Conservation (phyloP, 2,797 vertebrate species). For the Taeniopygia guttata region DNA sequence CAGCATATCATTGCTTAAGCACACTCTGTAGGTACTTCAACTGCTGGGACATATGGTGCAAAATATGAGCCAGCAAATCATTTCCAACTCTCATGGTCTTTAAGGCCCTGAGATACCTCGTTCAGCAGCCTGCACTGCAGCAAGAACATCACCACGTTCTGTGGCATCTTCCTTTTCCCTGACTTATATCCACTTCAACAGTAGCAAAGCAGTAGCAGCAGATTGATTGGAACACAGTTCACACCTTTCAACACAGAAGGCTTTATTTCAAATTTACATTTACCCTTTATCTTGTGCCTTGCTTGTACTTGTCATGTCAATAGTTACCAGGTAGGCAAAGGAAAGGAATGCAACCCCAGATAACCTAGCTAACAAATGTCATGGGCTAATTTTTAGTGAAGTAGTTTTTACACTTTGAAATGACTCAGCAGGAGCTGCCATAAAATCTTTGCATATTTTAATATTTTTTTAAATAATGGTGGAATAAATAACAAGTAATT, state of each 20-base stretch:
- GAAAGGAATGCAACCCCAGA: not conserved
- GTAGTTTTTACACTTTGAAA: not conserved
- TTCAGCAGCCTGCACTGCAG: not conserved
- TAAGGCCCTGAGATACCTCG: not conserved
- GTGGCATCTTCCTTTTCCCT: not conserved
- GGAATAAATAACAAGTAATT: not conserved
- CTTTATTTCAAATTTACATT: constrained; percentile 24
- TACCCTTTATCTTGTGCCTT: constrained; percentile 9
- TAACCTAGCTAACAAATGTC: not conserved
- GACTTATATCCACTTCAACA: not conserved
- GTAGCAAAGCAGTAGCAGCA: constrained; percentile 14
- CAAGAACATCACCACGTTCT: not conserved
- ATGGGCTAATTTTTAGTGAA: not conserved
- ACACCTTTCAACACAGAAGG: not conserved
- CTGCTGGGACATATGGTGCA: constrained; percentile 17
- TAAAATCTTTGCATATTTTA: not conserved
- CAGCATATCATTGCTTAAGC: not conserved
- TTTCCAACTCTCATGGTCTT: not conserved
- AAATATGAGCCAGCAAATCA: not conserved
- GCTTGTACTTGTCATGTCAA: constrained; percentile 6
- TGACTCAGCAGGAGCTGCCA: constrained; percentile 9
- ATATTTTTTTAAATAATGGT: not conserved
- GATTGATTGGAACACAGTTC: not conserved
- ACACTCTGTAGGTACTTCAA: constrained; percentile 3
- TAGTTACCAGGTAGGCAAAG: not conserved